Base-by-base conservation (phyloP, 2,113 vertebrate species). In the Neogale vison region DNA sequence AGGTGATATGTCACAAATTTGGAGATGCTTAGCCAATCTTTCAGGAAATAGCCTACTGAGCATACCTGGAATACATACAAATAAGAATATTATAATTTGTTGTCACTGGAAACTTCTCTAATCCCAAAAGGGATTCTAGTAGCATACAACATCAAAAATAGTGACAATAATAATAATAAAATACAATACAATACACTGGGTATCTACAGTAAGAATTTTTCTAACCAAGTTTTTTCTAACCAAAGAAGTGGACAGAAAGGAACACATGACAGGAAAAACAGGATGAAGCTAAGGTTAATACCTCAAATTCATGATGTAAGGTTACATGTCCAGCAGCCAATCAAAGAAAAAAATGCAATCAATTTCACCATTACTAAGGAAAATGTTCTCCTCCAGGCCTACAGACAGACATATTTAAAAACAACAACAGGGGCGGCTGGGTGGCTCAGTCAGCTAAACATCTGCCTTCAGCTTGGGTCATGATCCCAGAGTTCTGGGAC, bases 181-280 rank as follows among this genome's bases (percentile, higher is more conserved):
- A 71, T 72, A 63, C 2, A 61, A 61, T 61, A 74, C 23, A 88
- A 88, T 77, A 69, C 63, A 76, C 2, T 67, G 34, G 45, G 8
- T 83, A 57, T 72, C 63, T 55, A 86, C 45, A 88, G 65, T 76
- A 82, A 74, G 7, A 76, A 76, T 87, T 80, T 94, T 91, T 55
- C 13, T 63, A 61, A 77, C 42, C 29, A 65, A 82, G 50, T 52
- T 87, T 72, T 94, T 91, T 55, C 13, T 63, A 61, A 77, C 42
- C 29, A 65, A 82, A 31, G 87, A 94, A 82, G 77, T 61, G 4
- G 17, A 92, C 57, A 81, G 4, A 34, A 82, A 59, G 57, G 67
- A 88, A 74, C 90, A 91, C 15, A 90, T 3, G n/a, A 47, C 17
- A 85, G 74, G 45, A 94, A 96, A 94, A 94, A 42, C 26, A 94